phyloP scores from a whole-genome alignment of 2,888 invertebrate species.

The Sepiola atlantica region DNA sequence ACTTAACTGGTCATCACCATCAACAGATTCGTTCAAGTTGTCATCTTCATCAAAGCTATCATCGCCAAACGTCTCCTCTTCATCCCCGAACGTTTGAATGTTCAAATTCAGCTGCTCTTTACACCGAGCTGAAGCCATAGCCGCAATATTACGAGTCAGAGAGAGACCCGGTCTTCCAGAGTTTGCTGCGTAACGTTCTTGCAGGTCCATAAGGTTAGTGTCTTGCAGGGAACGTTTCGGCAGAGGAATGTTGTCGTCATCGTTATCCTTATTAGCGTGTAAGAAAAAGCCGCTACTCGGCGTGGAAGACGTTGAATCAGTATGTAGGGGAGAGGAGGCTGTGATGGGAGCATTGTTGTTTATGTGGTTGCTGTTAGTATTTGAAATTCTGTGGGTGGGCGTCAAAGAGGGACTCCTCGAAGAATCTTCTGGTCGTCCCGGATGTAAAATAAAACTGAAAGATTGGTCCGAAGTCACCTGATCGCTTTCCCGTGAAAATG shows the following conservation, averaged over 20 bases:
- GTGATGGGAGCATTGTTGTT: neutral
- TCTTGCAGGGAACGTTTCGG: neutral
- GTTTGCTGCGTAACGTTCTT: neutral
- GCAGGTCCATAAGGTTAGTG: constrained; percentile 33
- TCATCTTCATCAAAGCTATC: constrained; percentile 41
- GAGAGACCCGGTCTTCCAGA: constrained; percentile 53
- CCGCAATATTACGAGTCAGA: constrained; percentile 60
- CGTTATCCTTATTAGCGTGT: neutral
- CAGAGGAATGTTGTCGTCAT: neutral
- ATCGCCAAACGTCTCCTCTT: neutral
- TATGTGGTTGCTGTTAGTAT: neutral
- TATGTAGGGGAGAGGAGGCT: neutral
- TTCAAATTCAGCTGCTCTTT: constrained; percentile 46
- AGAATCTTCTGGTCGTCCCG: neutral
- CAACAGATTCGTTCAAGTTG: neutral
- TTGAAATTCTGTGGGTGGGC: neutral
- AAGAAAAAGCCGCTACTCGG: neutral
- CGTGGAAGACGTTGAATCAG: neutral
- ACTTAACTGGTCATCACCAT: neutral
- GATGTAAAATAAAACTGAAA: constrained; percentile 33
- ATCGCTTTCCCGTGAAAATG: too few species aligned
- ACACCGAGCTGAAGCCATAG: constrained; percentile 60
- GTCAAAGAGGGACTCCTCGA: neutral
- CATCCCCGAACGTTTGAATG: constrained; percentile 41
- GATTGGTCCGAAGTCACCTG: neutral